Conservation (phyloP, 2,888 invertebrate genomes). For the Drosophila sordidula region DNA sequence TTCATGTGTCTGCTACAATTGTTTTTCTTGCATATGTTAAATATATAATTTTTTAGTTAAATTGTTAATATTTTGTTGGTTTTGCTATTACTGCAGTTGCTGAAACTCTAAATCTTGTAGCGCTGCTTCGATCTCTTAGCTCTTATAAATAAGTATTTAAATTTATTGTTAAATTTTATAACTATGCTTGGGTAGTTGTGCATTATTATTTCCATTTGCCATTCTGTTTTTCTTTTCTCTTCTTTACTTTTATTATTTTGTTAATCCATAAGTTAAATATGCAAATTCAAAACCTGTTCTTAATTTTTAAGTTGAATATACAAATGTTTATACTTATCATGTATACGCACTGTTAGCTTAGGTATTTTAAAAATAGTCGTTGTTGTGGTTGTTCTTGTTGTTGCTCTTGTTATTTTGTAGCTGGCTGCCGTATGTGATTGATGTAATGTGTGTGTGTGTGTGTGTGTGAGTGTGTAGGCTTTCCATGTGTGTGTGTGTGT, state of each 20-base stretch:
- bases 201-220: slow-evolving; percentile 71
- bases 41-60: slow-evolving; percentile 22
- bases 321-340: slow-evolving; percentile 69
- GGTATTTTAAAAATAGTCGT: slow-evolving; percentile 81
- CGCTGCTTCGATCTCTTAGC: slow-evolving; percentile 59
- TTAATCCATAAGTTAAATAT: slow-evolving; percentile 64
- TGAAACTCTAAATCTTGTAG: slow-evolving; percentile 77
- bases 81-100: slow-evolving; percentile 65
- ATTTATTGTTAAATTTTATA: slow-evolving; percentile 42
- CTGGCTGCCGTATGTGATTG: slow-evolving; percentile 54
- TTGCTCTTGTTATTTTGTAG: slow-evolving; percentile 59
- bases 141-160: slow-evolving; percentile 49
- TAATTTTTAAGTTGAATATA: slow-evolving; percentile 74
- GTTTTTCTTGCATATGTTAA: slow-evolving; percentile 52
- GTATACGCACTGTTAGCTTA: slow-evolving; percentile 73
- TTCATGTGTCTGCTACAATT: slow-evolving; percentile 70
- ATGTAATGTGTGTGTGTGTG: slow-evolving; percentile 27
- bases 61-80: slow-evolving; percentile 52
- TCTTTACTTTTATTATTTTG: background rate
- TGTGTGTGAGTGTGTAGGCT: slow-evolving; percentile 1
- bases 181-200: slow-evolving; percentile 70
- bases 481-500: slow-evolving; percentile 9
- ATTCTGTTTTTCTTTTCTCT: slow-evolving; percentile 16
- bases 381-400: slow-evolving; percentile 64
- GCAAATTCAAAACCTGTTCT: slow-evolving; percentile 78